Percentiles rank a stretch among this genome's conserved stretches.
Evolutionary conservation across 2,113 vertebrate genomes (phyloP).

Genomic region (Naja naja): DNA sequence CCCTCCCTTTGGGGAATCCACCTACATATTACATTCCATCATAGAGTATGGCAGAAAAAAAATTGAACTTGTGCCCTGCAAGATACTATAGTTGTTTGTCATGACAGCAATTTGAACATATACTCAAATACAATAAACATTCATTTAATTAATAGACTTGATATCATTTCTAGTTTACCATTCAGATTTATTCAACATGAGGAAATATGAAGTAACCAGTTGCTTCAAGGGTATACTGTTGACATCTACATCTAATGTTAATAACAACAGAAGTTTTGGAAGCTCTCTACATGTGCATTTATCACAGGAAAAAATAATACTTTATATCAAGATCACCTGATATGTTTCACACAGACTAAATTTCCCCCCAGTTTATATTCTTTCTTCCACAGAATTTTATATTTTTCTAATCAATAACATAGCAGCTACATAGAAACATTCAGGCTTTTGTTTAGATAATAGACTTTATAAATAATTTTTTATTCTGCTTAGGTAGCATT

Average conservation of each 20-base stretch:
- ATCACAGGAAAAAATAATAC: not conserved
- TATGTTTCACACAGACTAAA: not conserved
- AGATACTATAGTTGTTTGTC: not conserved
- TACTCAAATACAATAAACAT: not conserved
- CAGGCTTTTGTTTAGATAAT: not conserved
- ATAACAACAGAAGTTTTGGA: not conserved
- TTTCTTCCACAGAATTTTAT: not conserved
- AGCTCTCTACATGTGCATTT: not conserved
- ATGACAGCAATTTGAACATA: not conserved
- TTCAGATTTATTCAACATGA: not conserved
- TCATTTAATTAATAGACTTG: not conserved
- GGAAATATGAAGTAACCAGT: not conserved
- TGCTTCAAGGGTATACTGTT: not conserved
- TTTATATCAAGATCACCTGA: not conserved
- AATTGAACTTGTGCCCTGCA: not conserved
- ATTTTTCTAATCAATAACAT: not conserved
- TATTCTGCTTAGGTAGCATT: not conserved
- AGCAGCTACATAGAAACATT: not conserved
- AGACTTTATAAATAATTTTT: not conserved
- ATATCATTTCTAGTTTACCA: not conserved
- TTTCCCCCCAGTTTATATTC: not conserved
- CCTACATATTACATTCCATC: not conserved
- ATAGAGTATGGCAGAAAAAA: not conserved
- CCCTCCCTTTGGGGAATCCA: not conserved
- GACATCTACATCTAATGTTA: not conserved